phyloP scores from a whole-genome alignment of 2,888 invertebrate genomes.

The Tenthredo amoena region DNA sequence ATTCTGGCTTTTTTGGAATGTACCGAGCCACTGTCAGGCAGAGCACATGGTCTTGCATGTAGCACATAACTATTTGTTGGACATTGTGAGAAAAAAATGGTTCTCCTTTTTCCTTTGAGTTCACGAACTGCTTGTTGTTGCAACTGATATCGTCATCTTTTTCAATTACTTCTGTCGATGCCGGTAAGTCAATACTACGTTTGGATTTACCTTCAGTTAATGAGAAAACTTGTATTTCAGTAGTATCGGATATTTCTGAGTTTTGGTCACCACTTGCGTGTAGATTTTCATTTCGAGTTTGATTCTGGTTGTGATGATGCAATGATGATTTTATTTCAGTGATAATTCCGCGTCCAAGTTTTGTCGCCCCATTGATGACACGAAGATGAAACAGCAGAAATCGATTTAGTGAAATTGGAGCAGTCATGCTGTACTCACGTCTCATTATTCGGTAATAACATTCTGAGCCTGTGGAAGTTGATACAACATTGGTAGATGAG shows the following conservation, averaged over 20 bases:
- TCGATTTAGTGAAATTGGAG: conserved; percentile 12
- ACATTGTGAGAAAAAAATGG: too few species aligned
- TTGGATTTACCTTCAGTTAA: too few species aligned
- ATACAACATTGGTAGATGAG: conserved; percentile 1
- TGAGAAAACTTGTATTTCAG: too few species aligned
- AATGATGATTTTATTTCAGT: not conserved
- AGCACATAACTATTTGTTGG: not conserved
- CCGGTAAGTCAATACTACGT: too few species aligned
- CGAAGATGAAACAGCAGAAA: not conserved
- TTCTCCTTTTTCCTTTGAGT: too few species aligned
- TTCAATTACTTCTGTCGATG: too few species aligned
- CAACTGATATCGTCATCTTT: too few species aligned
- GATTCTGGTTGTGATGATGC: too few species aligned
- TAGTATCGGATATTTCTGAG: too few species aligned
- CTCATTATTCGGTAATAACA: conserved; percentile 45
- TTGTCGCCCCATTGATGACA: conserved; percentile 7
- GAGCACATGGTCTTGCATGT: not conserved
- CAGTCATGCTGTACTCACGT: conserved; percentile 15
- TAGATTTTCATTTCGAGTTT: too few species aligned
- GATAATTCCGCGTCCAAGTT: conserved; percentile 14
- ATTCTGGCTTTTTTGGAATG: not conserved
- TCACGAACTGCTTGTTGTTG: too few species aligned
- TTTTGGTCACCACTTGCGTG: too few species aligned
- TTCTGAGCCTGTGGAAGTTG: conserved; percentile 52
- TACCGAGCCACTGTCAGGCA: conserved; percentile 4